Evolutionary conservation across 2,888 invertebrate genomes (phyloP).

Genomic region (Polia nebulosa): DNA sequence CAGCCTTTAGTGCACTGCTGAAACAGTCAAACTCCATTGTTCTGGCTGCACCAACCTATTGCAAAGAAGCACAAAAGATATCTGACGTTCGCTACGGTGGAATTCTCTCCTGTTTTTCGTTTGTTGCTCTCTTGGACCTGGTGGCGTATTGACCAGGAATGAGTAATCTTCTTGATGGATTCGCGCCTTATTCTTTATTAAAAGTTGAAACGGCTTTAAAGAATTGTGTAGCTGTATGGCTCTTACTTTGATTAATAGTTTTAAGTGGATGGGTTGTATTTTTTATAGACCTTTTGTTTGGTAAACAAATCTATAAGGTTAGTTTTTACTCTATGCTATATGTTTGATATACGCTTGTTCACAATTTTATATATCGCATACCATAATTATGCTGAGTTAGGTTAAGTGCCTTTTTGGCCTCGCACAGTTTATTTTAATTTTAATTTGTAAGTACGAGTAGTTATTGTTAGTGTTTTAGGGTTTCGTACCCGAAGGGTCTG

Average conservation of each 20-base stretch:
- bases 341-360: too few relatives aligned
- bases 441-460: too few relatives aligned
- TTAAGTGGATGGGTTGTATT: background rate
- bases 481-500: too few relatives aligned
- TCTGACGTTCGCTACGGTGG: slow-evolving; percentile 75
- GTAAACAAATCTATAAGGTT: background rate
- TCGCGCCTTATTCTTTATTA: slow-evolving; percentile 57
- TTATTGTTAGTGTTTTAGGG: too few relatives aligned
- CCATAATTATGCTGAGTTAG: too few relatives aligned
- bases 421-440: too few relatives aligned
- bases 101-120: slow-evolving; percentile 77
- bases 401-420: too few relatives aligned
- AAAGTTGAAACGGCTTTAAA: slow-evolving; percentile 49
- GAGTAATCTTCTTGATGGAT: slow-evolving; percentile 77
- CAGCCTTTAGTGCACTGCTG: slow-evolving; percentile 65
- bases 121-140: slow-evolving; percentile 73
- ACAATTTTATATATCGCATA: too few relatives aligned
- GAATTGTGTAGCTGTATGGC: slow-evolving; percentile 7
- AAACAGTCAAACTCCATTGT: slow-evolving; percentile 56
- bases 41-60: slow-evolving; percentile 66
- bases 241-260: slow-evolving; percentile 34
- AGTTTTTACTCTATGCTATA: background rate
- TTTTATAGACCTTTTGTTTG: background rate
- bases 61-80: slow-evolving; percentile 77
- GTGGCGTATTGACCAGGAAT: slow-evolving; percentile 69